Evolutionary conservation across 2,113 vertebrate species (phyloP).

Genomic region (Vidua macroura): DNA sequence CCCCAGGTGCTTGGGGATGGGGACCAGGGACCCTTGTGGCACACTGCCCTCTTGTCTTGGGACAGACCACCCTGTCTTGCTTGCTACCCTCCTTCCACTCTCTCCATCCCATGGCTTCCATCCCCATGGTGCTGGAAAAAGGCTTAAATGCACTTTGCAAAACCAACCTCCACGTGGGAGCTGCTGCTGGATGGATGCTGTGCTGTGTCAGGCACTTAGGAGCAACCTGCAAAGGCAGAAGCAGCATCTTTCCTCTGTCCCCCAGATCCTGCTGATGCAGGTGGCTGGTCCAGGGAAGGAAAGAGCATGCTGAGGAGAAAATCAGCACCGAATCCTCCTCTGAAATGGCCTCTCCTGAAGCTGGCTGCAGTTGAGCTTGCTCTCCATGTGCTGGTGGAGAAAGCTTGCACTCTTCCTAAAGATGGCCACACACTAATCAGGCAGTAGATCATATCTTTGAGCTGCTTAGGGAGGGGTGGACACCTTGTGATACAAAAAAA

Average conservation of each 20-base stretch:
- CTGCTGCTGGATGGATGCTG: not conserved
- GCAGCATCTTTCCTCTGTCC: not conserved
- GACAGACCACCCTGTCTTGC: accelerated
- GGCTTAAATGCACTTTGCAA: not conserved
- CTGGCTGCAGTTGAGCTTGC: slow-evolving; percentile 2
- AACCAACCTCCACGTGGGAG: accelerated
- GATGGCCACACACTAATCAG: not conserved
- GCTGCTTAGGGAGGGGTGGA: not conserved
- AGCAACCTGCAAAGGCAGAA: not conserved
- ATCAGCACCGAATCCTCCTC: not conserved
- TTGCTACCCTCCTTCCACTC: not conserved
- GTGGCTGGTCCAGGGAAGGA: not conserved
- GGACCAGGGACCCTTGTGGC: not conserved
- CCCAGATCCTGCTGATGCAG: not conserved
- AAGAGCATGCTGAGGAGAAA: not conserved
- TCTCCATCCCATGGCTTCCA: not conserved
- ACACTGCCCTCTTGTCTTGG: not conserved
- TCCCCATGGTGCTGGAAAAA: not conserved
- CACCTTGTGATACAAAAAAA: not conserved
- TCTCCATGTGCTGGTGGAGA: not conserved
- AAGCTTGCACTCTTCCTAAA: not conserved
- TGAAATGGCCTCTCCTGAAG: slow-evolving; percentile 33
- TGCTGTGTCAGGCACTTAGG: not conserved
- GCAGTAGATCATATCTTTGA: not conserved
- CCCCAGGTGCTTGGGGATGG: not conserved